Evolutionary conservation across 1,140 invertebrate species (phyloP), one percentile per base, ranked within the genome.

Genomic region (Anoplolepis gracilipes): DNA sequence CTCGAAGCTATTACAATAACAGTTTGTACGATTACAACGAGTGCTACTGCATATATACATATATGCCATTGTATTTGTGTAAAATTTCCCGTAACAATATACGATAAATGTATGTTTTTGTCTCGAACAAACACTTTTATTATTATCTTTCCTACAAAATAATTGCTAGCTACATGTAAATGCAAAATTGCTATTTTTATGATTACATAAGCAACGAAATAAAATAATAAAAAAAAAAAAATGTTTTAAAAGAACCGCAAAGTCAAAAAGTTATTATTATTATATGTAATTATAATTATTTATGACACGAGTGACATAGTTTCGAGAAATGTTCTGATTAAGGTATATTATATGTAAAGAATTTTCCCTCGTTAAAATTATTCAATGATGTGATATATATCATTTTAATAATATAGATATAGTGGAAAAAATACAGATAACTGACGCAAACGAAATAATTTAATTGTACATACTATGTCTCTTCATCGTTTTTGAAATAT

Each of bases 1-100:
- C 61, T 67, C 76, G 13, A n/a, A 64, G 62, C 76, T 78, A 36
- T 78, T 49, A 53, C n/a, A 67, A 78, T 65, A 78, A 42, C 19
- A 67, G 0, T 79, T 79, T 3, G 30, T 46, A 53, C n/a, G n/a
- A n/a, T n/a, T n/a, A n/a, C n/a, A 13, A 33, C 42, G 28, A 65
- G n/a, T 19, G 39, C 39, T 22, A 39, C 36, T 36, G 36, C 36
- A 36, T 36, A 36, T 36, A 36, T 72, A 42, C 16, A 39, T 49
- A 49, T 49, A 6, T 49, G 4, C 16, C 16, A 19, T 10, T 16
- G 4, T 64, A 11, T 49, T 78, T 65, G 11, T 16, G 39, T 22
- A 73, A 16, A 1, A 49, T 33, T 39, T 19, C n/a, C 0, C 10
- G 30, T 25, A 67, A 78, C 59, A 77, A 65, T 22, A 1, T 49